Conservation (phyloP, 2,113 vertebrate species). For the Otolemur garnettii region DNA sequence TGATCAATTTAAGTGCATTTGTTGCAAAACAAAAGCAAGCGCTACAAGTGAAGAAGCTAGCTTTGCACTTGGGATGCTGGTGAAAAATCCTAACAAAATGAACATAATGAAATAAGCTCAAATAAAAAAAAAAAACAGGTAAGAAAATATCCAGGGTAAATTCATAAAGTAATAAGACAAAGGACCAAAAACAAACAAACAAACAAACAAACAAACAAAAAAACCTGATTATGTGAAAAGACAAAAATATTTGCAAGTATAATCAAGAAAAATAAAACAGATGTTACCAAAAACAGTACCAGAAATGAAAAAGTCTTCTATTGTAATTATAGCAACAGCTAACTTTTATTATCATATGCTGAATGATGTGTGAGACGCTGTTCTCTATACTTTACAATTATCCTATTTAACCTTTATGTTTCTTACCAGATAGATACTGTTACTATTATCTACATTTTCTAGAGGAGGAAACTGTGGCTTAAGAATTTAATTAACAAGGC, state of each 20-base stretch:
- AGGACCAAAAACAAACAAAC: neutral
- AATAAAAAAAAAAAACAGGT: neutral
- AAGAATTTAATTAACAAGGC: neutral
- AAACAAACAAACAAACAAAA: slow-evolving; percentile 17
- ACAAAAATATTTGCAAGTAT: neutral
- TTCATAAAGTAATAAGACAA: neutral
- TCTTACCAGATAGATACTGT: neutral
- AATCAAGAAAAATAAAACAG: neutral
- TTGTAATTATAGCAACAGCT: neutral
- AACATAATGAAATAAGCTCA: neutral
- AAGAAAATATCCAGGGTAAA: slow-evolving; percentile 29
- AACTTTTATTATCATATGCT: neutral
- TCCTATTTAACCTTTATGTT: neutral
- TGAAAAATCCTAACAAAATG: slow-evolving; percentile 16
- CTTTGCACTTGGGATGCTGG: neutral
- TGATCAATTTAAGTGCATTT: slow-evolving; percentile 37
- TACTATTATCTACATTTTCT: neutral
- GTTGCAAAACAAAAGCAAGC: slow-evolving; percentile 7
- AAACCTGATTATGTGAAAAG: neutral
- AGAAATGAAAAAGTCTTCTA: neutral
- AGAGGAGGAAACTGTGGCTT: neutral
- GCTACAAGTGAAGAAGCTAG: neutral
- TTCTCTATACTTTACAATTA: neutral
- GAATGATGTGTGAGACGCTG: neutral
- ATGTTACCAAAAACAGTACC: neutral